Conservation (phyloP, 1,140 invertebrate genomes). For the Cotesia chilonis region DNA sequence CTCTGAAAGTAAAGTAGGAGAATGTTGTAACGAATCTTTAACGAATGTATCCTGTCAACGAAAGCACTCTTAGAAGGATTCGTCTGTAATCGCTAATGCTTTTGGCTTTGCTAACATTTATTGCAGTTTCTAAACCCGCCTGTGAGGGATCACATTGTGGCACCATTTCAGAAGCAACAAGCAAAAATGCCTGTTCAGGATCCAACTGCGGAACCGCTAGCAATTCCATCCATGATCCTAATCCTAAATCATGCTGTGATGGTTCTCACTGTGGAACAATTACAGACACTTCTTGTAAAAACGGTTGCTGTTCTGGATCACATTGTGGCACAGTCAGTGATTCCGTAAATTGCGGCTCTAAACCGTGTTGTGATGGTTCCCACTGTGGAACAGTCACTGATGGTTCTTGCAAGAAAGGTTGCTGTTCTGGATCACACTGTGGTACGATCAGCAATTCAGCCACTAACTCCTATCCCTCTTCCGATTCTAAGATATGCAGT, state of each 20-base stretch:
- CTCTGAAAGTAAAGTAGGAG: no score
- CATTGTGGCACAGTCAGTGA: background rate
- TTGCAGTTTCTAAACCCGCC: background rate
- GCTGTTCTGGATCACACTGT: background rate
- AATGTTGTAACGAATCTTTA: no score
- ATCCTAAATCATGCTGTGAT: background rate
- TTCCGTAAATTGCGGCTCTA: background rate
- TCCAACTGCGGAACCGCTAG: conserved; percentile 3
- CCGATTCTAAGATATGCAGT: background rate
- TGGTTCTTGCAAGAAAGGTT: background rate
- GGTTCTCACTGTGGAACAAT: conserved; percentile 14
- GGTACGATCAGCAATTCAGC: background rate
- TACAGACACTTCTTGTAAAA: background rate
- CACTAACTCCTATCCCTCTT: background rate
- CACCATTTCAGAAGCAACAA: conserved; percentile 1
- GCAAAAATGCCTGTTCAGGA: conserved; percentile 19
- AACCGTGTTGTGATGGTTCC: background rate
- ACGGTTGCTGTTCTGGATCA: background rate
- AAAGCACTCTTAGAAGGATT: no score
- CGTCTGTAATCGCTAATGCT: background rate
- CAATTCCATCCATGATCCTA: background rate
- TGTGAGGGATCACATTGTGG: conserved; percentile 10
- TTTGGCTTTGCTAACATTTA: background rate
- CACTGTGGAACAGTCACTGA: conserved; percentile 4
- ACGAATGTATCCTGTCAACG: no score